phyloP scores from a whole-genome alignment of 2,113 vertebrate species.

The Puffinus mauretanicus region DNA sequence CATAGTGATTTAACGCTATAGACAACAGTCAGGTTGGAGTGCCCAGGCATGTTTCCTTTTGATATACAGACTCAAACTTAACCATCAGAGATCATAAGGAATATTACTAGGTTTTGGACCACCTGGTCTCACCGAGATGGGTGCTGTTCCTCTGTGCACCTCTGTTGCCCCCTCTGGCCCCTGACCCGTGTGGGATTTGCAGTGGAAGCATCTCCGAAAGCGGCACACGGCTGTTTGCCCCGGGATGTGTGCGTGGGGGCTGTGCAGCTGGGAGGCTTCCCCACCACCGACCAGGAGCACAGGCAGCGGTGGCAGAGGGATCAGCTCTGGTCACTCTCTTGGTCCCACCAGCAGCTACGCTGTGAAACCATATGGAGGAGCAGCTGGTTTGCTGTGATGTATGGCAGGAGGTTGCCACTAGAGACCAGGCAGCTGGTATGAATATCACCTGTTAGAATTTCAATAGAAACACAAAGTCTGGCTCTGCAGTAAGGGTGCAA shows the following conservation, averaged over 20 bases:
- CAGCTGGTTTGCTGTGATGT: background rate
- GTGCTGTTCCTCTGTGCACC: background rate
- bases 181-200: fast-evolving
- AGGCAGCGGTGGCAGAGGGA: background rate
- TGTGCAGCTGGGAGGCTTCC: background rate
- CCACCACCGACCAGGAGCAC: background rate
- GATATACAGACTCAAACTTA: background rate
- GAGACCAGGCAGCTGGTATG: background rate
- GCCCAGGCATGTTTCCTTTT: background rate
- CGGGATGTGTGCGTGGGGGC: background rate
- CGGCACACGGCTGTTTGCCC: background rate
- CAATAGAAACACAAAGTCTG: background rate
- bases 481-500: background rate
- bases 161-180: background rate
- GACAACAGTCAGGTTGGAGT: background rate
- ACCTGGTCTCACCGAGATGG: background rate
- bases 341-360: background rate
- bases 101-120: background rate
- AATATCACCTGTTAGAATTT: background rate
- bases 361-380: background rate
- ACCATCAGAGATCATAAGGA: background rate
- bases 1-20: background rate
- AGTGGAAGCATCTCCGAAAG: background rate
- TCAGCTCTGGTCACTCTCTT: background rate
- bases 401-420: background rate